These are phyloP conservation scores for Ridgeia piscesae DNA, from an alignment of 1,140 invertebrate genomes.

Conservation along the genomic window DNA sequence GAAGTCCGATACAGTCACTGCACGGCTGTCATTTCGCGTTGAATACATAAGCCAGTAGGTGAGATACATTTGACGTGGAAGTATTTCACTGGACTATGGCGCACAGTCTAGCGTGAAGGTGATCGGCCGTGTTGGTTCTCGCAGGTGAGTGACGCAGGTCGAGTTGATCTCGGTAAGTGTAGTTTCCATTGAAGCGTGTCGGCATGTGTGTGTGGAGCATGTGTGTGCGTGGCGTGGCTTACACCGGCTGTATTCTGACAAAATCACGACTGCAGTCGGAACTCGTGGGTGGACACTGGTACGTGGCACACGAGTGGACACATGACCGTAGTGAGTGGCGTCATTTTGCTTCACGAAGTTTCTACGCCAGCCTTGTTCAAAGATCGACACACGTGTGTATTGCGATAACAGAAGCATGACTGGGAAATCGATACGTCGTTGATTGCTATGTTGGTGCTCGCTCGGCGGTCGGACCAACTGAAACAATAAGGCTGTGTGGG, in stretches of 20 bases:
- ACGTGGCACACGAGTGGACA: not conserved
- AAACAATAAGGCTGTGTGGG: not conserved
- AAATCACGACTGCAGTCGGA: not conserved
- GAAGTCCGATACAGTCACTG: not conserved
- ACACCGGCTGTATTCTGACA: not conserved
- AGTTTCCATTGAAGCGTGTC: not conserved
- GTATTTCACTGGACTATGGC: not conserved
- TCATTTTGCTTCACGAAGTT: not conserved
- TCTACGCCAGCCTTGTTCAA: not conserved
- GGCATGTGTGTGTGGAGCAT: not conserved
- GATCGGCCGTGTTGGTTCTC: not conserved
- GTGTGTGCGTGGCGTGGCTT: not conserved
- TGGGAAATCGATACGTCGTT: not conserved
- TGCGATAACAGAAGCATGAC: not conserved
- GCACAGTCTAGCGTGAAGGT: not conserved
- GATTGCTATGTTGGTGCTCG: not conserved
- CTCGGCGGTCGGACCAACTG: not conserved
- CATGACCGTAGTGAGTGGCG: not conserved
- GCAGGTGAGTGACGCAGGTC: not conserved
- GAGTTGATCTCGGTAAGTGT: not conserved
- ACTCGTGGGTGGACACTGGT: not conserved
- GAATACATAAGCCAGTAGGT: not conserved
- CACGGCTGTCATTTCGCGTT: not conserved
- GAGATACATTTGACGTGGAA: not conserved
- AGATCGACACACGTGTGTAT: not conserved